Evolutionary conservation across 2,888 invertebrate species (phyloP).

Genomic region (Epinotia nisella): DNA sequence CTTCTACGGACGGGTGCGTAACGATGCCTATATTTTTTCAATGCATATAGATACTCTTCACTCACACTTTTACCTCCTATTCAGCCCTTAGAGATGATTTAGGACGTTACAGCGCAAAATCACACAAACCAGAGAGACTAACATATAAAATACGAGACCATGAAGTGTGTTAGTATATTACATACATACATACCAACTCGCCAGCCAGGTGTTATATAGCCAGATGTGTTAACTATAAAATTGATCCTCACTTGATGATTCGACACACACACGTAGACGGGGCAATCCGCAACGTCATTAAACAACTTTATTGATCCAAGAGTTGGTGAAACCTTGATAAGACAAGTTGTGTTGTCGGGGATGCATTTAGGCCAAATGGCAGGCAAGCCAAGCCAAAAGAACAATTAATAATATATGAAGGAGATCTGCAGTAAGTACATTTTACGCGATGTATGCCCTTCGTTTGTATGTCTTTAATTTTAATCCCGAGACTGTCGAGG

Average conservation of each 20-base stretch:
- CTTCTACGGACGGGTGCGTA: no score
- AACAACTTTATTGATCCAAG: neutral
- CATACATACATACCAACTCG: neutral
- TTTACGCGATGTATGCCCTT: no score
- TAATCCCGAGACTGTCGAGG: no score
- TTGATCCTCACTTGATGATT: conserved; percentile 9
- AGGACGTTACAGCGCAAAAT: neutral
- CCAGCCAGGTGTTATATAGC: conserved; percentile 19
- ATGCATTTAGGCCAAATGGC: neutral
- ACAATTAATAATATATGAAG: no score
- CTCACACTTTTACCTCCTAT: neutral
- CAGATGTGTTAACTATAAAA: conserved; percentile 40
- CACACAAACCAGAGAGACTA: no score
- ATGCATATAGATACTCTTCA: no score
- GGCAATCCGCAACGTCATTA: neutral
- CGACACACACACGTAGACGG: conserved; percentile 2
- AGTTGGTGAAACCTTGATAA: neutral
- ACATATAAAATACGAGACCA: neutral
- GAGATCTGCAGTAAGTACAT: no score
- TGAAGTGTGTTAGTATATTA: neutral
- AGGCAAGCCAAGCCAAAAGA: neutral
- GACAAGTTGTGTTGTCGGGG: neutral
- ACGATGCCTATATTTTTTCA: no score
- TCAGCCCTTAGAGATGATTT: no score
- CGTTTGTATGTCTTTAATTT: no score